Evolutionary conservation across 2,888 invertebrate genomes (phyloP).

Genomic region (Chromoteleia sp.): DNA sequence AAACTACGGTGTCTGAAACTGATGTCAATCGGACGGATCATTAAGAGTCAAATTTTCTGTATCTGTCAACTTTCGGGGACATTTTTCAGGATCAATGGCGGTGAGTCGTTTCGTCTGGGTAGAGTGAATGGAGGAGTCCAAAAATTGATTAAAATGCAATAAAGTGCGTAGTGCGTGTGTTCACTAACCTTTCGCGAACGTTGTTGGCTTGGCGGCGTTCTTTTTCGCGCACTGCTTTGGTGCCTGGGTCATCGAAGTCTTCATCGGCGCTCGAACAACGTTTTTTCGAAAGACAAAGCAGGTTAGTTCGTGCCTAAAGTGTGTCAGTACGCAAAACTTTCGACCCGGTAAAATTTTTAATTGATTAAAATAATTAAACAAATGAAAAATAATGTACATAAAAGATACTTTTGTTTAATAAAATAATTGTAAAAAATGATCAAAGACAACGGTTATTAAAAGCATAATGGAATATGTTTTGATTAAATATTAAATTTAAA

Average conservation of each 20-base stretch:
- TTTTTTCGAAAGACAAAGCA: slow-evolving; percentile 82
- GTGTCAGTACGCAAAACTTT: slow-evolving; percentile 34
- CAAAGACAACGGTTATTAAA: too few relatives aligned
- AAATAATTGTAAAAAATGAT: background rate
- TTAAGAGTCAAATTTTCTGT: slow-evolving; percentile 15
- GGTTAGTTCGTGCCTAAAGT: slow-evolving; percentile 77
- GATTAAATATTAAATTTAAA: slow-evolving; percentile 16
- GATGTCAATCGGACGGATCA: slow-evolving; percentile 24
- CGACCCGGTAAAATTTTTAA: slow-evolving; percentile 21
- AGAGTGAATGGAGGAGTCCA: slow-evolving; percentile 42
- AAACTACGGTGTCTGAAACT: too few relatives aligned
- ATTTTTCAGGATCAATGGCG: slow-evolving; percentile 23
- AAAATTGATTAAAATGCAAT: slow-evolving; percentile 75
- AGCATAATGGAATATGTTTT: background rate
- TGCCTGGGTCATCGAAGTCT: slow-evolving; percentile 92
- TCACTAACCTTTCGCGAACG: slow-evolving; percentile 96
- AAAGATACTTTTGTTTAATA: background rate
- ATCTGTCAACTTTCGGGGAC: slow-evolving; percentile 19
- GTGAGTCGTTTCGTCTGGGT: slow-evolving; percentile 38
- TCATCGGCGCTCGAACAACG: slow-evolving; percentile 94
- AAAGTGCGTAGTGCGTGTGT: slow-evolving; percentile 84
- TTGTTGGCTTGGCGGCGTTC: slow-evolving; percentile 98
- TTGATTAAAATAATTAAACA: background rate
- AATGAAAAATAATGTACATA: background rate
- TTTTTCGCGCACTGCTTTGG: slow-evolving; percentile 96